These are phyloP conservation scores for Choreutis nemorana DNA, from an alignment of 2,888 invertebrate species.

Conservation along the genomic window DNA sequence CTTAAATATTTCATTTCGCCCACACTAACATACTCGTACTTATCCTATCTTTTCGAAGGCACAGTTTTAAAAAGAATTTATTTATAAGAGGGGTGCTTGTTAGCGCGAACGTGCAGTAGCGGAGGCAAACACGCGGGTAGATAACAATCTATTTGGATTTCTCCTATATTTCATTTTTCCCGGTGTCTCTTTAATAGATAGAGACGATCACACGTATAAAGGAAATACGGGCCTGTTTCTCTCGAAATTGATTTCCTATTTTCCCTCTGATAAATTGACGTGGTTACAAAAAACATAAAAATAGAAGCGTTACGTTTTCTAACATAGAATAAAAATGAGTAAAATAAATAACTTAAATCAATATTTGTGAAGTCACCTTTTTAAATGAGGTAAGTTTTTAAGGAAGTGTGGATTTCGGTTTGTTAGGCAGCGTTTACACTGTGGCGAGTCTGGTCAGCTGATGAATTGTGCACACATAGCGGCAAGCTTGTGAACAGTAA, in stretches of 20 bases:
- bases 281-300: too few species aligned
- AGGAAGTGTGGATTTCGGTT: slow-evolving; percentile 31
- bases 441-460: slow-evolving; percentile 37
- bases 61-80: slow-evolving; percentile 25
- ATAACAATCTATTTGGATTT: slow-evolving; percentile 68
- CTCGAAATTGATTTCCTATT: slow-evolving; percentile 27
- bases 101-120: slow-evolving; percentile 59
- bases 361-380: not conserved
- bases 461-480: slow-evolving; percentile 42
- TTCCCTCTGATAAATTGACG: slow-evolving; percentile 9
- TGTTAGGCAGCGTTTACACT: slow-evolving; percentile 45
- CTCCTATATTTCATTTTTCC: slow-evolving; percentile 67
- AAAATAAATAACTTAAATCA: too few species aligned
- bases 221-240: slow-evolving; percentile 52
- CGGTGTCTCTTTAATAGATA: slow-evolving; percentile 58
- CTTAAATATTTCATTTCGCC: too few species aligned
- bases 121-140: slow-evolving; percentile 64
- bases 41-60: slow-evolving; percentile 29
- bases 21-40: slow-evolving; percentile 34
- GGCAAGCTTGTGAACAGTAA: slow-evolving; percentile 24
- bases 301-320: too few species aligned
- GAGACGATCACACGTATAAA: slow-evolving; percentile 37
- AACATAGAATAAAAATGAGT: too few species aligned
- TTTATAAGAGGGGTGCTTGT: slow-evolving; percentile 41
- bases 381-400: not conserved